Conservation (phyloP, 2,113 vertebrate genomes). For the Pachycephala philippinensis region DNA sequence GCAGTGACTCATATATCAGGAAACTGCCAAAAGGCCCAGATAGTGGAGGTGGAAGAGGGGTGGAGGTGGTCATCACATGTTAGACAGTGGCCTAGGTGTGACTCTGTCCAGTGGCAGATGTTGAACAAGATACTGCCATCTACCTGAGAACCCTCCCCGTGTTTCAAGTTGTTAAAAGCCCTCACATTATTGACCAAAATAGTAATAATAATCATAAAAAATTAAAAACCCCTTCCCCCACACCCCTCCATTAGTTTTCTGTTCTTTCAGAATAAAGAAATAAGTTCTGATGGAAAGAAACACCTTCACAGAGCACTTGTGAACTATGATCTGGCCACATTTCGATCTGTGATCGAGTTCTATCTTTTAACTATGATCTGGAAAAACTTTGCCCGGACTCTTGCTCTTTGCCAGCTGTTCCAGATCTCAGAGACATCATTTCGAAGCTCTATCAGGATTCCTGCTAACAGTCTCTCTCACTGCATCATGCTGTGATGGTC, state of each 20-base stretch:
- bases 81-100: neutral
- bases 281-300: neutral
- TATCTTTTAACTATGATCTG: neutral
- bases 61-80: neutral
- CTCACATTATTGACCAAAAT: neutral
- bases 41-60: neutral
- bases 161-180: neutral
- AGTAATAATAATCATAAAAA: neutral
- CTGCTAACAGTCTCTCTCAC: neutral
- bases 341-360: neutral
- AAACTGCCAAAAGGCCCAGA: neutral
- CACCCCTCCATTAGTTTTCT: neutral
- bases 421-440: neutral
- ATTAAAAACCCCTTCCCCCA: rapidly evolving
- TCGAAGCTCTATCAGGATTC: neutral
- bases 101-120: neutral
- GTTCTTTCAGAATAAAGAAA: neutral
- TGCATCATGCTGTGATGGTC: rapidly evolving
- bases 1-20: neutral
- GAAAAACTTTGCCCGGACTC: neutral
- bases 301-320: rapidly evolving
- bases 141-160: neutral
- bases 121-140: neutral
- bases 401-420: neutral
- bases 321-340: neutral